Percentiles rank a stretch among this genome's conserved stretches.
These are phyloP conservation scores for Luffia ferchaultella DNA, from an alignment of 2,888 invertebrate species.

Conservation along the genomic window DNA sequence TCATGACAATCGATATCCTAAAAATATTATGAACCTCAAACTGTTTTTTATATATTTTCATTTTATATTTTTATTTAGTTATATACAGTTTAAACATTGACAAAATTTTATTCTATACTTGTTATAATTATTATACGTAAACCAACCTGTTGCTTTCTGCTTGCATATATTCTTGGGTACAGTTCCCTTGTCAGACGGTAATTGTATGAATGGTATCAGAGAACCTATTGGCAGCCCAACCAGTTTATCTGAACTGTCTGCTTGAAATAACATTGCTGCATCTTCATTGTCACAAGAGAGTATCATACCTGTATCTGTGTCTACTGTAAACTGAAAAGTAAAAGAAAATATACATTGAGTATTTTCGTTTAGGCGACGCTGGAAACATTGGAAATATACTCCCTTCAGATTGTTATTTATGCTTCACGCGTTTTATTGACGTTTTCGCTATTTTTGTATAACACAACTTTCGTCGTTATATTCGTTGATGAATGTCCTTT, in stretches of 20 bases:
- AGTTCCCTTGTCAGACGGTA: conserved; percentile 42
- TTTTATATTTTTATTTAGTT: too few species aligned
- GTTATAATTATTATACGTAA: neutral
- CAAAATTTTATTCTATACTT: too few species aligned
- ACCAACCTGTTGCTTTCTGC: conserved; percentile 69
- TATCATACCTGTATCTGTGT: conserved; percentile 43
- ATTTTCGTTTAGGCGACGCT: neutral
- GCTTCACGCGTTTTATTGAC: too few species aligned
- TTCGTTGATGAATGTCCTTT: too few species aligned
- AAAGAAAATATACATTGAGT: neutral
- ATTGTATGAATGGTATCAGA: conserved; percentile 57
- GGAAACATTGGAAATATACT: too few species aligned
- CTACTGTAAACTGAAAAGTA: conserved; percentile 40
- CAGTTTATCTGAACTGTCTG: conserved; percentile 54
- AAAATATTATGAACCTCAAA: too few species aligned
- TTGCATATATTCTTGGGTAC: conserved; percentile 56
- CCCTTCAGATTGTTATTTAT: too few species aligned
- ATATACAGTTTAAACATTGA: too few species aligned
- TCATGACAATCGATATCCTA: too few species aligned
- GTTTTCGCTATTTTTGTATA: too few species aligned
- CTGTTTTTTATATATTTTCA: too few species aligned
- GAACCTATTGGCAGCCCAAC: conserved; percentile 53
- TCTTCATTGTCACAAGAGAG: conserved; percentile 42
- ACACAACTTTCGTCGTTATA: too few species aligned
- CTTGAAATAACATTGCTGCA: conserved; percentile 61